phyloP scores from a whole-genome alignment of 2,888 invertebrate genomes.

The Lymantria monacha region DNA sequence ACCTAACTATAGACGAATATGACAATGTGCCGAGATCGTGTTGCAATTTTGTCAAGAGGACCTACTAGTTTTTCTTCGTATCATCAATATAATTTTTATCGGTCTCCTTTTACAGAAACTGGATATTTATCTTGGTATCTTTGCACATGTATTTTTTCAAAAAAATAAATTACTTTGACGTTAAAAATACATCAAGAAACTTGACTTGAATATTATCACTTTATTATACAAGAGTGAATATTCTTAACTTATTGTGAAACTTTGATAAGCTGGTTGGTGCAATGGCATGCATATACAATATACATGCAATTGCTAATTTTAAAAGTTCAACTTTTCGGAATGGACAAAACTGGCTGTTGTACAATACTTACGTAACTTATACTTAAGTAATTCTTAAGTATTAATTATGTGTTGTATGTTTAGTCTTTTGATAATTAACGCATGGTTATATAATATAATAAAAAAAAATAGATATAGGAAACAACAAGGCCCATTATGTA shows the following conservation, averaged over 20 bases:
- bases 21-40: constrained; percentile 6
- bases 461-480: too few relatives aligned
- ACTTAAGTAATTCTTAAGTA: too few relatives aligned
- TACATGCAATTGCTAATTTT: too few relatives aligned
- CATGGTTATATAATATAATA: too few relatives aligned
- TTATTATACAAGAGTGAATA: background rate
- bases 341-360: too few relatives aligned
- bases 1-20: constrained; percentile 13
- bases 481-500: too few relatives aligned
- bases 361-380: too few relatives aligned
- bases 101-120: constrained; percentile 17
- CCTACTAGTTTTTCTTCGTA: constrained; percentile 22
- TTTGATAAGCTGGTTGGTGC: too few relatives aligned
- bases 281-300: too few relatives aligned
- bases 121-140: constrained; percentile 16
- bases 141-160: constrained; percentile 22
- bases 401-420: too few relatives aligned
- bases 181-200: constrained; percentile 17
- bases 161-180: constrained; percentile 15
- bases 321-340: too few relatives aligned
- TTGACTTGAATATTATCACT: constrained; percentile 5
- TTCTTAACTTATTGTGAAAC: background rate
- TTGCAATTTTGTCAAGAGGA: constrained; percentile 6
- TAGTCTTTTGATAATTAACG: too few relatives aligned
- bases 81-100: constrained; percentile 21